Conservation (phyloP, 2,888 invertebrate genomes). For the Cephus runcator region DNA sequence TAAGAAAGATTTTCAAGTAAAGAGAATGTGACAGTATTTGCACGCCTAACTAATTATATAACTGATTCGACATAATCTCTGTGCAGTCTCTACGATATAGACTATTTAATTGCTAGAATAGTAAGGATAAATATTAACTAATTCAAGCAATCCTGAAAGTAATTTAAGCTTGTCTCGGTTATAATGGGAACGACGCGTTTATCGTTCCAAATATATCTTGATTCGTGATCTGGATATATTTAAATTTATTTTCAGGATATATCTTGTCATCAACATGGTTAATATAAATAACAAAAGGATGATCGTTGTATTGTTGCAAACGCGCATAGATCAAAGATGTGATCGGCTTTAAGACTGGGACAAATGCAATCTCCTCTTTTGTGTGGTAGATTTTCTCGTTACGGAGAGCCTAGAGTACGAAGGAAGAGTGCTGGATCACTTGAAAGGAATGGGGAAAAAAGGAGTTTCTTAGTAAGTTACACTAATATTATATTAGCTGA, state of each 20-base stretch:
- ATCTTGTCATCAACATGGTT: constrained; percentile 18
- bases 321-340: constrained; percentile 26
- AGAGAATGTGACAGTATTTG: neutral
- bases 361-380: constrained; percentile 36
- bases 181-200: neutral
- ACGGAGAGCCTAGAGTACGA: constrained; percentile 24
- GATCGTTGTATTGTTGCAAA: constrained; percentile 18
- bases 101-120: constrained; percentile 37
- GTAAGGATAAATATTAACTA: constrained; percentile 36
- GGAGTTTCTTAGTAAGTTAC: neutral
- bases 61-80: constrained; percentile 24
- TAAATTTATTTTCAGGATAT: constrained; percentile 12
- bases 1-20: neutral
- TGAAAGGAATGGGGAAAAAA: neutral
- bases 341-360: constrained; percentile 41
- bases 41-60: neutral
- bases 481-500: neutral
- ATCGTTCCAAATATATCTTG: neutral
- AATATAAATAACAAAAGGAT: constrained; percentile 6
- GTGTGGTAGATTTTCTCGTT: constrained; percentile 32
- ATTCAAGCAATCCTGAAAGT: constrained; percentile 20
- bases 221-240: constrained; percentile 18
- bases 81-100: constrained; percentile 41
- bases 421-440: constrained; percentile 39
- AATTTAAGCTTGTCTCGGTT: neutral